Conservation (phyloP, 2,888 invertebrate species). For the Rhorus exstirpatorius region DNA sequence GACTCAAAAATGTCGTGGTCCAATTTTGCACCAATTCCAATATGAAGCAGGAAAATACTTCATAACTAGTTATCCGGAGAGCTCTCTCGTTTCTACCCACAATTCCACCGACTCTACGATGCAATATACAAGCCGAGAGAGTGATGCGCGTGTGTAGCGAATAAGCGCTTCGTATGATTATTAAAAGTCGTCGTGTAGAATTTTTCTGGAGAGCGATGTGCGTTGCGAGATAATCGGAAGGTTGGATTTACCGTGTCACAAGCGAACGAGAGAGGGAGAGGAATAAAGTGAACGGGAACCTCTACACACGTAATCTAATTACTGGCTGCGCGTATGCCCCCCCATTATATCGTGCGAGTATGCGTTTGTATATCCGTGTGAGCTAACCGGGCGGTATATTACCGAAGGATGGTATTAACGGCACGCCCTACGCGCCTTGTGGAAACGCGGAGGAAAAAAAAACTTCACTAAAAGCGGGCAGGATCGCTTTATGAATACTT, state of each 20-base stretch:
- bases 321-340: conserved; percentile 63
- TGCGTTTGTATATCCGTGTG: conserved; percentile 26
- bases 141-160: conserved; percentile 21
- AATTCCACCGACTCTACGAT: conserved; percentile 25
- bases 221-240: conserved; percentile 68
- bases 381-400: conserved; percentile 41
- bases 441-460: conserved; percentile 14
- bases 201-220: conserved; percentile 1
- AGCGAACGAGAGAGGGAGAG: conserved; percentile 26
- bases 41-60: conserved; percentile 25
- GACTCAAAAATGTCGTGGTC: no score
- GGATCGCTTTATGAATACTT: conserved; percentile 12
- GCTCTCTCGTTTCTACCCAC: conserved; percentile 3
- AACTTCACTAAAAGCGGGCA: conserved; percentile 28
- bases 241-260: conserved; percentile 64
- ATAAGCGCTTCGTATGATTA: conserved; percentile 44
- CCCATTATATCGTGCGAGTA: conserved; percentile 51
- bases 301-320: conserved; percentile 68
- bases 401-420: conserved; percentile 45
- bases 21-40: no score
- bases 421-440: conserved; percentile 11
- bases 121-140: not conserved
- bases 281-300: conserved; percentile 21
- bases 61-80: not conserved
- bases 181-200: conserved; percentile 29